Evolutionary conservation across 1,140 invertebrate genomes (phyloP), one percentile per base, ranked within the genome.

Genomic region (Melanaphis sacchari): DNA sequence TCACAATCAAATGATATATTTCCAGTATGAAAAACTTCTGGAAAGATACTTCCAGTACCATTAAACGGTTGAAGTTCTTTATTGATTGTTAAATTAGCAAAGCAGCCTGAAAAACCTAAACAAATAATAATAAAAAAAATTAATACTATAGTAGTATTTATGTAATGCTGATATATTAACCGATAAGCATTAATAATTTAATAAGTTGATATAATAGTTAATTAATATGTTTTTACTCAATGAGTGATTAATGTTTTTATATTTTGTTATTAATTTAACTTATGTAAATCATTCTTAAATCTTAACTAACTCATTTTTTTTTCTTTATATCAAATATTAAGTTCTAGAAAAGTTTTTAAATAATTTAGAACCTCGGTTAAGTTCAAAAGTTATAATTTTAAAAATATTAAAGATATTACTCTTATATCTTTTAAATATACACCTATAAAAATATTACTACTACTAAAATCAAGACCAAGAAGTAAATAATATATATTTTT

Each of bases 51-150:
- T 24, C 98, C 97, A 0, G 97, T 97, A 0, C 98, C 98, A 94
- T 98, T 98, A 95, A 99, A 97, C 0, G 98, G 98, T 95, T 99
- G 98, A 81, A 98, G 95, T 95, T 99, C 97, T 94, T 97, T 97
- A 95, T 99, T 98, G 4, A 99, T 96, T 6, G 96, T 97, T 94
- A 99, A 98, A 94, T 98, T 98, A 0, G 97, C 97, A 59, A 99
- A 95, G 94, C 99, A 99, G 24, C 98, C 99, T 95, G 97, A 97
- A 95, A 99, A 99, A 94, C 95, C 96, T 96, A 94, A 54, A 49
- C 46, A 93, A 90, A 93, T 0, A 43, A 91, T 66, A 36, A 41
- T 41, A 43, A 88, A 21, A 9, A n/a, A 41, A 49, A 46, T 92
- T 26, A 82, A 46, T 36, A 92, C n/a, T 11, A 59, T 3, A 18